Percentiles rank a stretch among this genome's conserved stretches.
phyloP scores from a whole-genome alignment of 1,140 invertebrate genomes.

The Calephelis virginiensis region DNA sequence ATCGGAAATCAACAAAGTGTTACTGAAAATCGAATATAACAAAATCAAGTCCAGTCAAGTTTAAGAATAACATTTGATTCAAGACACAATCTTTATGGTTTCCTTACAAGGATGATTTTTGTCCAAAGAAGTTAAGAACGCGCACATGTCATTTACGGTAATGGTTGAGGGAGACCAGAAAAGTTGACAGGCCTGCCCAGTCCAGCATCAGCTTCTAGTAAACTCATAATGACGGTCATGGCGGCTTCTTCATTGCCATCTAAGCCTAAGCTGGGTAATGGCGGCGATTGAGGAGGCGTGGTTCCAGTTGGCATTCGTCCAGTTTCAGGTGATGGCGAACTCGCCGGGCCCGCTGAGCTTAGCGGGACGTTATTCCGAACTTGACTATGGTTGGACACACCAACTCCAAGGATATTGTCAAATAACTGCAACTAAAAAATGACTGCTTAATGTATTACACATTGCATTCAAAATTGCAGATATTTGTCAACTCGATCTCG shows the following conservation, averaged over 20 bases:
- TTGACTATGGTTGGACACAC: slow-evolving; percentile 31
- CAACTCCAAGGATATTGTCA: slow-evolving; percentile 50
- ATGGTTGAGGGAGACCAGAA: slow-evolving; percentile 91
- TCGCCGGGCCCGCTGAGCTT: slow-evolving; percentile 36
- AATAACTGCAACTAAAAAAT: slow-evolving; percentile 40
- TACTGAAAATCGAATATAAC: no score
- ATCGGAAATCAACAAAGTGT: no score
- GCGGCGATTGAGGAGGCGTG: slow-evolving; percentile 42
- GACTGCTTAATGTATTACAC: no score
- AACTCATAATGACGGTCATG: slow-evolving; percentile 95
- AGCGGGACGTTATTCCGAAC: slow-evolving; percentile 72
- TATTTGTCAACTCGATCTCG: no score
- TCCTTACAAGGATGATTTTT: background rate
- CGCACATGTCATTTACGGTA: slow-evolving; percentile 78
- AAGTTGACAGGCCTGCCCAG: slow-evolving; percentile 87
- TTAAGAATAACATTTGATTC: no score
- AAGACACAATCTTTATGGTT: background rate
- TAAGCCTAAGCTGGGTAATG: slow-evolving; percentile 60
- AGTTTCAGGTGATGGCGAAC: slow-evolving; percentile 35
- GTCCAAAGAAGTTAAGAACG: no score
- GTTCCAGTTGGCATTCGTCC: slow-evolving; percentile 18
- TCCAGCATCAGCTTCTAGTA: slow-evolving; percentile 88
- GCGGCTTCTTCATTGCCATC: slow-evolving; percentile 93
- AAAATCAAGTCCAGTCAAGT: no score
- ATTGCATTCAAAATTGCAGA: no score